Conservation (phyloP, 2,797 vertebrate genomes). For the Danio aesculapii region DNA sequence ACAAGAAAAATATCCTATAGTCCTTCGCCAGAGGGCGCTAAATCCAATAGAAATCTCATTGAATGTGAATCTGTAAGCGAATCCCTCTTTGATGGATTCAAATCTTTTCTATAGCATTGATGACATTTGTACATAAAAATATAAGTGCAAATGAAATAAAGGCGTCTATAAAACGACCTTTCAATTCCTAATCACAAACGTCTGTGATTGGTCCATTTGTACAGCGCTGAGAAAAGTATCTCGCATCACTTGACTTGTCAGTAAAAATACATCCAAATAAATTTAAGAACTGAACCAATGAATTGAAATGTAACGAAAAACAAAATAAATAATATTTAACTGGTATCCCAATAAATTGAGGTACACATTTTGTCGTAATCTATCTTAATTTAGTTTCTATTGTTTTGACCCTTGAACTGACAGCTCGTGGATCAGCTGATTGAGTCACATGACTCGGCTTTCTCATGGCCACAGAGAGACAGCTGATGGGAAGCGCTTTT, state of each 20-base stretch:
- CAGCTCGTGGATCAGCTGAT: slow-evolving; percentile 72
- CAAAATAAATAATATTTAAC: not conserved
- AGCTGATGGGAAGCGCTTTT: slow-evolving; percentile 37
- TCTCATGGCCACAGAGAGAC: slow-evolving; percentile 27
- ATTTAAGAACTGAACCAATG: too few relatives aligned
- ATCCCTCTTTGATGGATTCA: not conserved
- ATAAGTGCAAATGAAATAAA: not conserved
- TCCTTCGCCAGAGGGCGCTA: too few relatives aligned
- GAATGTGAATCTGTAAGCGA: too few relatives aligned
- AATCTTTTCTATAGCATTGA: not conserved
- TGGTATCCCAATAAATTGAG: not conserved
- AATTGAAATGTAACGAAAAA: not conserved
- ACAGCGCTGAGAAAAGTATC: not conserved
- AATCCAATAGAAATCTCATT: too few relatives aligned
- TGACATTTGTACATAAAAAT: not conserved
- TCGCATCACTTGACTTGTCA: not conserved
- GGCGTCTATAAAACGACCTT: not conserved
- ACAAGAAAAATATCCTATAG: too few relatives aligned
- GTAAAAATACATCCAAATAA: too few relatives aligned
- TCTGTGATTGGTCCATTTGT: not conserved
- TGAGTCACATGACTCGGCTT: slow-evolving; percentile 75
- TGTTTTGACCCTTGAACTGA: slow-evolving; percentile 67
- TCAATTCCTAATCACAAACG: not conserved
- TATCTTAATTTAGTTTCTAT: not conserved
- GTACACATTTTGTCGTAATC: not conserved